Conservation (phyloP, 1,140 invertebrate species). For the Drosophila nikananu region DNA sequence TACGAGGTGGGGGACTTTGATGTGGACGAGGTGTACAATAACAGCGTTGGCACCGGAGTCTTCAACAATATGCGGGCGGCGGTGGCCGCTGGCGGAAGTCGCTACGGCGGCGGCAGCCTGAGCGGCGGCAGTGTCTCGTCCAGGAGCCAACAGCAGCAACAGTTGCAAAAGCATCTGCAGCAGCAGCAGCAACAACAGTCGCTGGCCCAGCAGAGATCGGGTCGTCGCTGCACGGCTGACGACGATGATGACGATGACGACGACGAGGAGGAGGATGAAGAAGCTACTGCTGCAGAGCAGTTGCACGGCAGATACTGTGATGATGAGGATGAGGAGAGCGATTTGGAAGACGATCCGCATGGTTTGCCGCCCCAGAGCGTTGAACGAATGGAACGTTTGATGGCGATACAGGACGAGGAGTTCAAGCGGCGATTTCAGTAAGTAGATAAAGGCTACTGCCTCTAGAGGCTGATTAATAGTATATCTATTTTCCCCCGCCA, state of each 20-base stretch:
- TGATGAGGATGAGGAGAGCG: conserved; percentile 78
- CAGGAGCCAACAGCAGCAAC: conserved; percentile 62
- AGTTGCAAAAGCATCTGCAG: conserved; percentile 35
- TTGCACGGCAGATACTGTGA: conserved; percentile 76
- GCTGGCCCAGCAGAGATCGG: conserved; percentile 45
- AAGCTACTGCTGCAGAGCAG: conserved; percentile 67
- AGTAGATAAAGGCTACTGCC: conserved; percentile 26
- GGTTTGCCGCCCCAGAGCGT: conserved; percentile 80
- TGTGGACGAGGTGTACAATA: conserved; percentile 80
- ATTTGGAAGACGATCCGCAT: conserved; percentile 73
- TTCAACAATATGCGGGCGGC: conserved; percentile 74
- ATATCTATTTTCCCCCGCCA: background rate
- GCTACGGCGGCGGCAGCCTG: conserved; percentile 78
- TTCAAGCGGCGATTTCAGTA: conserved; percentile 84
- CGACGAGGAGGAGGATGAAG: conserved; percentile 86
- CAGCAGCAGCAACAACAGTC: conserved; percentile 41
- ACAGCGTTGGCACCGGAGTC: conserved; percentile 71
- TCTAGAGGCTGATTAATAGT: too few relatives aligned
- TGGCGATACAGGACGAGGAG: conserved; percentile 86
- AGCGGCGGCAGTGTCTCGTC: conserved; percentile 73
- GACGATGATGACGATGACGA: conserved; percentile 91
- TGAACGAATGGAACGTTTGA: conserved; percentile 80
- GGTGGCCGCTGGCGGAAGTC: conserved; percentile 64
- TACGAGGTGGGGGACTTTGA: conserved; percentile 87
- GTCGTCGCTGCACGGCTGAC: conserved; percentile 83